Evolutionary conservation across 2,888 invertebrate genomes (phyloP).

Genomic region (Junonia oenone): DNA sequence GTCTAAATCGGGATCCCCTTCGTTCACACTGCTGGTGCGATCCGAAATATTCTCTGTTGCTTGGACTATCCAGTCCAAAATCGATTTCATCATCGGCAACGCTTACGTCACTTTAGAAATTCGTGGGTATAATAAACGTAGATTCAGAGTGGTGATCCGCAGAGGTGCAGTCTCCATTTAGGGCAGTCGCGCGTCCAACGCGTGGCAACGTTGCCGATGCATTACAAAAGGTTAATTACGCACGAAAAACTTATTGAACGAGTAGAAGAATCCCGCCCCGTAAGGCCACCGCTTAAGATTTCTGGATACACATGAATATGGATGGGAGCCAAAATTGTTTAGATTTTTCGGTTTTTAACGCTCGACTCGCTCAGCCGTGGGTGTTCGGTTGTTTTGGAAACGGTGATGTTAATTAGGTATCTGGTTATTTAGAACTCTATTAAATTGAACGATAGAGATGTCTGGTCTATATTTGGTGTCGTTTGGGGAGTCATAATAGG

Average conservation of each 20-base stretch:
- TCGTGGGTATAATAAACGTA: constrained; percentile 21
- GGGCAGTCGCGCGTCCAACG: constrained; percentile 57
- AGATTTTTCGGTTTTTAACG: constrained; percentile 49
- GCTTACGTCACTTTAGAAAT: constrained; percentile 20
- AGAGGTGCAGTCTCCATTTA: constrained; percentile 43
- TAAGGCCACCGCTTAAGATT: constrained; percentile 63
- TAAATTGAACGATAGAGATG: constrained; percentile 14
- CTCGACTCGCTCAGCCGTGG: constrained; percentile 43
- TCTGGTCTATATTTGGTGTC: constrained; percentile 8
- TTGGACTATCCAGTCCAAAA: constrained; percentile 30
- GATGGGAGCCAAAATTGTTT: constrained; percentile 53
- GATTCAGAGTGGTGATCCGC: constrained; percentile 29
- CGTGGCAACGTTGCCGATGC: constrained; percentile 56
- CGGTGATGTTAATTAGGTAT: constrained; percentile 30
- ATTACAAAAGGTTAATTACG: constrained; percentile 62
- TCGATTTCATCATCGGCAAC: background rate
- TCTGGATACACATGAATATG: constrained; percentile 63
- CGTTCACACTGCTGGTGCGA: constrained; percentile 24
- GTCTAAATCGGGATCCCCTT: constrained; percentile 27
- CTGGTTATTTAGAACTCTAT: background rate
- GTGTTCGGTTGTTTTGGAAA: constrained; percentile 43
- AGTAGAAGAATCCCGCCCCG: constrained; percentile 50
- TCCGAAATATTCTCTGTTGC: constrained; percentile 28
- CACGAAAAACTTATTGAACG: constrained; percentile 55
- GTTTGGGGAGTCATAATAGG: background rate